Base-by-base conservation (phyloP, 2,113 vertebrate species). In the Alligator mississippiensis region DNA sequence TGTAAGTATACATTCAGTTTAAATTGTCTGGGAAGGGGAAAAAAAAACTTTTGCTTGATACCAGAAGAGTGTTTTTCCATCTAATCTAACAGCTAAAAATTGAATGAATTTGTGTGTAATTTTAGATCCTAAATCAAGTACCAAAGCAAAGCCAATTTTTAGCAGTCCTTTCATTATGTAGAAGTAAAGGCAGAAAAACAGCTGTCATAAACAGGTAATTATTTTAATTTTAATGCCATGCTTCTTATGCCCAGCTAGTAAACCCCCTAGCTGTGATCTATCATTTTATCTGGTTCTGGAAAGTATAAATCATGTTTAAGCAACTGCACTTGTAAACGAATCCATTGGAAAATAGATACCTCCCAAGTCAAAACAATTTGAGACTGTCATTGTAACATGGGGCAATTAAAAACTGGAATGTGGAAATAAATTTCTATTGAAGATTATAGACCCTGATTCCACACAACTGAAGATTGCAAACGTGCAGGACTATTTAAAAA, bases 201-300 rank as follows among this genome's bases (percentile, higher is more conserved):
- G 68, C 63, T 58, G n/a, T 60, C 83, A 74, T 84, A 90, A 95
- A 75, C 30, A 96, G 94, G 70, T 80, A 76, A 96, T 93, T 93
- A 92, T 85, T 97, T 97, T 93, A 47, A 95, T 94, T 95, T 94
- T 94, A 94, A 96, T 84, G 87, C 76, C 79, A 96, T 78, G 84
- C 82, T 96, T 88, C 13, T 12, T 77, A 66, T 72, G 92, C 89
- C 84, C 77, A 81, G 90, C 94, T 6, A 94, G 74, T 68, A 95
- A 92, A 96, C 94, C 85, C 86, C 55, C 60, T 61, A 63, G 84
- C 18, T 63, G 47, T 76, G 54, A 77, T 90, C 94, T 80, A 74
- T 93, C 85, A 64, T 90, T 88, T 58, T 88, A 94, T 70, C 81
- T 91, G 60, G 59, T 77, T 83, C 16, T 61, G 5, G 91, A 79